Evolutionary conservation across 2,797 vertebrate genomes (phyloP).

Genomic region (Acanthurus leucopareius): DNA sequence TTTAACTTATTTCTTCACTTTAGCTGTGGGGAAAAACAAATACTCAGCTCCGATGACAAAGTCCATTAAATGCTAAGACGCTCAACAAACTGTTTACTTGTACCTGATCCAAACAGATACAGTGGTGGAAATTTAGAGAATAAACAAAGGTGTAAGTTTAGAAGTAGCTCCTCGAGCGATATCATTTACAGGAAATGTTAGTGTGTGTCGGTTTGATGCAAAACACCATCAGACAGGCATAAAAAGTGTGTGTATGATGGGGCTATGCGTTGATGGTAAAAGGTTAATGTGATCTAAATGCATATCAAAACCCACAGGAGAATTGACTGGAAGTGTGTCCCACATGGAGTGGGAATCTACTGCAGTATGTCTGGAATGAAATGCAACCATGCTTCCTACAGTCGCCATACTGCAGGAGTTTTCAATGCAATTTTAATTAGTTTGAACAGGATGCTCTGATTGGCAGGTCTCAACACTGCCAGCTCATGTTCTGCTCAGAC

Average conservation of each 20-base stretch:
- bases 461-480: conserved; percentile 18
- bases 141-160: conserved; percentile 16
- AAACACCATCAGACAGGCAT: no score
- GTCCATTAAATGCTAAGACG: conserved; percentile 15
- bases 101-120: conserved; percentile 22
- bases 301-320: conserved; percentile 22
- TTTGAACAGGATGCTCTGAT: conserved; percentile 3
- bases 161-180: conserved; percentile 28
- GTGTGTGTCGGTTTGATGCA: not conserved
- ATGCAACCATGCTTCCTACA: not conserved
- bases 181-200: conserved; percentile 19
- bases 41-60: not conserved
- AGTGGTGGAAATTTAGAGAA: conserved; percentile 20
- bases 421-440: not conserved
- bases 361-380: no score
- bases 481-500: conserved; percentile 20
- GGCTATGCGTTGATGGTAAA: conserved; percentile 21
- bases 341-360: no score
- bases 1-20: not conserved
- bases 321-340: conserved; percentile 3
- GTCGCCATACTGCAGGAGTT: not conserved
- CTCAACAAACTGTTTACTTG: not conserved
- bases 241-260: not conserved
- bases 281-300: conserved; percentile 31
- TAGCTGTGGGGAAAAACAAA: not conserved